Evolutionary conservation across 2,797 vertebrate genomes (phyloP).

Genomic region (Rhincodon typus): DNA sequence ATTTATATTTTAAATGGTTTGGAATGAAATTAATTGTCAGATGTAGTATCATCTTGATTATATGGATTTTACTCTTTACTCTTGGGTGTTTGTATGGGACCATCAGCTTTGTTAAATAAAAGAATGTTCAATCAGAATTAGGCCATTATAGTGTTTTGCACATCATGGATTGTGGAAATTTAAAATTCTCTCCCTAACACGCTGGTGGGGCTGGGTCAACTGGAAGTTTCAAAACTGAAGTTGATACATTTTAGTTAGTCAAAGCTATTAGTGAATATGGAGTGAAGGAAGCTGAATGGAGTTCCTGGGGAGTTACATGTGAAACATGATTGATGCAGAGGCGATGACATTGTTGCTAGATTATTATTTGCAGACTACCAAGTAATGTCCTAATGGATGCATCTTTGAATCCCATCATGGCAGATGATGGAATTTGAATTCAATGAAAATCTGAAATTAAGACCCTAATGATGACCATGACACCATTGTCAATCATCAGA

Average conservation of each 20-base stretch:
- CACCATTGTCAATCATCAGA: too few species aligned
- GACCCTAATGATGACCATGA: too few species aligned
- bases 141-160: background rate
- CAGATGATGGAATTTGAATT: too few species aligned
- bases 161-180: background rate
- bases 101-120: background rate
- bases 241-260: background rate
- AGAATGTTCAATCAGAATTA: background rate
- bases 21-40: background rate
- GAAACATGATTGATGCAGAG: too few species aligned
- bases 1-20: background rate
- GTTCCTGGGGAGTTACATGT: too few species aligned
- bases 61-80: background rate
- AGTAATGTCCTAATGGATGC: too few species aligned
- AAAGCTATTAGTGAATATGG: background rate
- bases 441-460: too few species aligned
- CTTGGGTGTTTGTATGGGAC: background rate
- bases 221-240: background rate
- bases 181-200: background rate
- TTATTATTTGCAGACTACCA: too few species aligned
- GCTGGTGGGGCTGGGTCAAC: background rate
- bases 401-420: too few species aligned
- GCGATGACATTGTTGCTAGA: too few species aligned
- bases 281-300: too few species aligned
- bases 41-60: background rate